A percentile compares a stretch with the other conserved stretches of the same genome.
These are phyloP conservation scores for Sylvicapra grimmia DNA, from an alignment of 2,113 vertebrate genomes.

Conservation along the genomic window DNA sequence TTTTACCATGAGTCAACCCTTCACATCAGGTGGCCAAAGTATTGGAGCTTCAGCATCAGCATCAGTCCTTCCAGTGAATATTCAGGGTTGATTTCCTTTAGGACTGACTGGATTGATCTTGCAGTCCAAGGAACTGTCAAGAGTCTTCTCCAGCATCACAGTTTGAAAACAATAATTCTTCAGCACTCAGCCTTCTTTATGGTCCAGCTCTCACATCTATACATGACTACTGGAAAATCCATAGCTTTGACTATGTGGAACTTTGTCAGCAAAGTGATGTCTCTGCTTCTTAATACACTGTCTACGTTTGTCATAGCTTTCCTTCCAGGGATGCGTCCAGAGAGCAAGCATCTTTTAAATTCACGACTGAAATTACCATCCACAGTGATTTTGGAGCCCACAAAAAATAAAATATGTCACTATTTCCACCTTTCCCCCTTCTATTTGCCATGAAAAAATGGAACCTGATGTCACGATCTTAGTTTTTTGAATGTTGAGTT, in stretches of 20 bases:
- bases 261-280: not conserved
- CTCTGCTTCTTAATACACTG: not conserved
- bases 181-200: not conserved
- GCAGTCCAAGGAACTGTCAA: not conserved
- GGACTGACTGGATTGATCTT: not conserved
- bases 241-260: accelerated
- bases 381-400: not conserved
- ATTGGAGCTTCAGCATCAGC: not conserved
- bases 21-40: not conserved
- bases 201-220: not conserved
- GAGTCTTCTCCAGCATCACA: not conserved
- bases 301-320: not conserved
- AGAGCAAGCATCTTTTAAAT: not conserved
- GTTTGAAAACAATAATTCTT: not conserved
- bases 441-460: not conserved
- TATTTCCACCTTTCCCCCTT: not conserved
- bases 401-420: not conserved
- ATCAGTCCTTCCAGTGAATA: not conserved
- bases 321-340: not conserved
- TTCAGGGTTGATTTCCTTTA: not conserved
- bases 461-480: not conserved
- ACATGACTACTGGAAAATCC: not conserved
- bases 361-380: not conserved
- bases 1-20: not conserved
- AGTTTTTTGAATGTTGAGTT: not conserved